Evolutionary conservation across 1,140 invertebrate species (phyloP), one percentile per base, ranked within the genome.

Genomic region (Samia ricini): DNA sequence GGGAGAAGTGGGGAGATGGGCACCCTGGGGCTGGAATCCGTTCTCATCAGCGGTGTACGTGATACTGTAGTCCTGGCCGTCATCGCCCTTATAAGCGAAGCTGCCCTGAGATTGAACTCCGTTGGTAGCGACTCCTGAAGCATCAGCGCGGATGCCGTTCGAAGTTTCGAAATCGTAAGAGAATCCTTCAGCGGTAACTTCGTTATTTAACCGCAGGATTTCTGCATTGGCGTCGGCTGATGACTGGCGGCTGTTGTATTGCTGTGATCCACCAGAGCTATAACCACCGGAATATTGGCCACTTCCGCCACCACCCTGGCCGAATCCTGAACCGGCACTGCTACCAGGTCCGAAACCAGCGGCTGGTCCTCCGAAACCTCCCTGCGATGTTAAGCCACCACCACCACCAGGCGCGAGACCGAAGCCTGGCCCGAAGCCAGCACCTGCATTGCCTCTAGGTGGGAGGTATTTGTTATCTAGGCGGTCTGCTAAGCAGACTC

Each of bases 41-140:
- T 94, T 94, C 77, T 96, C 95, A 68, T 96, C 95, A 66, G 96
- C 96, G 21, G 94, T 93, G 91, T 97, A 97, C 1, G 92, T 92
- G 55, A 97, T 85, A 21, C 91, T 91, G 71, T 96, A 93, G 54
- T 93, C 88, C 22, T 94, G 91, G 1, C 96, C 96, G 76, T 96
- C 95, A 18, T 95, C 94, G 42, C 94, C 88, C 69, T 83, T 88
- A 82, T 88, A 90, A 5, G 73, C 76, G 75, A 88, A 90, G 70
- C 79, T 83, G 4, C 88, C 88, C 19, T 86, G 83, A 20, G 85
- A 85, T 54, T 85, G 82, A 12, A 88, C 83, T 12, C 85, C 85
- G 42, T 85, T 88, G 23, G 87, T 88, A 26, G 85, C 87, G 0
- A 87, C 80, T 5, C 87, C 87, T 15, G 72, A 73, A 2, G 85